Evolutionary conservation across 2,888 invertebrate species (phyloP).

Genomic region (Lasioglossum lativentre): DNA sequence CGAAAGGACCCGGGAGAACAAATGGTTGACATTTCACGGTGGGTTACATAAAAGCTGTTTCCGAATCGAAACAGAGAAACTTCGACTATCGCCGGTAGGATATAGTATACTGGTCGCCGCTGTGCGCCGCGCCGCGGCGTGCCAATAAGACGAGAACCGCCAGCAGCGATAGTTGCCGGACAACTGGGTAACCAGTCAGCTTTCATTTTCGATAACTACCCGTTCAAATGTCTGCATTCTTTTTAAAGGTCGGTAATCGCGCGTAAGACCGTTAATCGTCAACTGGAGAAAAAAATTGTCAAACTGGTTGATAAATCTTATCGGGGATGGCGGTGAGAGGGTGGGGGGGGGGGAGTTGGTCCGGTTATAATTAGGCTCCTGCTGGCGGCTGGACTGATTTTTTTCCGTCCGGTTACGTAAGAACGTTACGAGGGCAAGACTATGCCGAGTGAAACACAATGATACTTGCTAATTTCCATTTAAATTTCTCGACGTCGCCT

Average conservation of each 20-base stretch:
- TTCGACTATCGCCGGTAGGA: slow-evolving; percentile 29
- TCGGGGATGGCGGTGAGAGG: neutral
- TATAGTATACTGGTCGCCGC: slow-evolving; percentile 30
- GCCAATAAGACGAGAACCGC: slow-evolving; percentile 55
- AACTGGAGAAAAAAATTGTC: slow-evolving; percentile 22
- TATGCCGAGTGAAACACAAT: neutral
- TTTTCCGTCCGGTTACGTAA: neutral
- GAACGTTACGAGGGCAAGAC: neutral
- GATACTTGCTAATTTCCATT: neutral
- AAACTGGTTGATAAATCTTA: slow-evolving; percentile 31
- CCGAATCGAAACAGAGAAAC: slow-evolving; percentile 53
- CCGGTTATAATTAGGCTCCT: slow-evolving; percentile 15
- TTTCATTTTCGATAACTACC: slow-evolving; percentile 71
- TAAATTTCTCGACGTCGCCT: neutral
- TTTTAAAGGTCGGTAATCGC: slow-evolving; percentile 60
- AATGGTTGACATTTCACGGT: slow-evolving; percentile 42
- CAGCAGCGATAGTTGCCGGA: slow-evolving; percentile 64
- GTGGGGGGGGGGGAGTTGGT: neutral
- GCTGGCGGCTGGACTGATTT: neutral
- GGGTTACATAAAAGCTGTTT: slow-evolving; percentile 50
- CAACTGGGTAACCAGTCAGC: slow-evolving; percentile 56
- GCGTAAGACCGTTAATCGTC: slow-evolving; percentile 36
- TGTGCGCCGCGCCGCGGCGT: slow-evolving; percentile 4
- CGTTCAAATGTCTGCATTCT: slow-evolving; percentile 62
- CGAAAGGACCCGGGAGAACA: slow-evolving; percentile 1